Percentiles rank a stretch among this genome's conserved stretches.
Evolutionary conservation across 2,113 vertebrate genomes (phyloP).

Genomic region (Mus pahari): DNA sequence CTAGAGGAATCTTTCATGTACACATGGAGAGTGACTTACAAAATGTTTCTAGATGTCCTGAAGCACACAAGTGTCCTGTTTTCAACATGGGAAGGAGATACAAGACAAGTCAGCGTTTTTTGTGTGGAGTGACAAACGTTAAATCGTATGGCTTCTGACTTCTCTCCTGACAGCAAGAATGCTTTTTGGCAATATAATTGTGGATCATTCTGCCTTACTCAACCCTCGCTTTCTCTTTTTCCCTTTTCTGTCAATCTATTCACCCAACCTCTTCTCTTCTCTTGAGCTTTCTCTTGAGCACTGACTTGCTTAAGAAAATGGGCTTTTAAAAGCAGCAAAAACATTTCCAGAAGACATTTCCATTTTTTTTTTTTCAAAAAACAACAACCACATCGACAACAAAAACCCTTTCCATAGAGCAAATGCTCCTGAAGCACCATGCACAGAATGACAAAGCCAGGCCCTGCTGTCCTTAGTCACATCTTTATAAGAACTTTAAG

Average conservation of each 20-base stretch:
- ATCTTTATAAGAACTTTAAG: conserved; percentile 32
- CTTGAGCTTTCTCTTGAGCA: conserved; percentile 45
- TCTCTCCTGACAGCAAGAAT: background rate
- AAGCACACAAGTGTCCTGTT: background rate
- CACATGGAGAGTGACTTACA: background rate
- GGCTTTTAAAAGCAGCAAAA: conserved; percentile 64
- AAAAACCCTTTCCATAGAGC: background rate
- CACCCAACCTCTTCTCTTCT: background rate
- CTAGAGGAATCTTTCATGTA: background rate
- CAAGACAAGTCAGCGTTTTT: background rate
- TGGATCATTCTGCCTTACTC: background rate
- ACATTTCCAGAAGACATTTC: conserved; percentile 9
- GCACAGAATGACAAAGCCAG: conserved; percentile 34
- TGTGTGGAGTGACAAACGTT: background rate
- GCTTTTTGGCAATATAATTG: background rate
- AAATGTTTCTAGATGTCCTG: background rate
- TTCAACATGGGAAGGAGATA: background rate
- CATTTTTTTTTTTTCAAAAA: background rate
- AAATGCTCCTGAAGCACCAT: conserved; percentile 13
- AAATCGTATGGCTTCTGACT: background rate
- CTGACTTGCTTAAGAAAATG: conserved; percentile 23
- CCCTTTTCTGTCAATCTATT: background rate
- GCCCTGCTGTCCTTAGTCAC: background rate
- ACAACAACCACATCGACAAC: background rate
- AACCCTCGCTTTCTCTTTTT: background rate